Base-by-base conservation (phyloP, 2,113 vertebrate species). In the Pycnonotus jocosus region DNA sequence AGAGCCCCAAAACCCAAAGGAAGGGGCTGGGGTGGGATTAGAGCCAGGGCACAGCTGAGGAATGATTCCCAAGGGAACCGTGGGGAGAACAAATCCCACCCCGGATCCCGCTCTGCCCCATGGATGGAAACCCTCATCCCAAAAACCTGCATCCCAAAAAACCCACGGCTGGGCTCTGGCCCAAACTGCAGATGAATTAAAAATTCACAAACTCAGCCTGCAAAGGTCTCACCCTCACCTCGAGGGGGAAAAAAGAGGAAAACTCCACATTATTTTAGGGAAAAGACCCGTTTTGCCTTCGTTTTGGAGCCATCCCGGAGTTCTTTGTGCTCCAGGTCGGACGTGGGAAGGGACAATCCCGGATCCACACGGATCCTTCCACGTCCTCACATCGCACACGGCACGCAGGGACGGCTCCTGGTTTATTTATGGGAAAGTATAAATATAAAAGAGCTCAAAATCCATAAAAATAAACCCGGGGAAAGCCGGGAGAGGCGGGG, bases 71-170 rank as follows among this genome's bases (percentile, higher is more conserved):
- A 22, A 42, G 35, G 53, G 47, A 57, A 9, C 1, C 0, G 0
- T 1, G 22, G 18, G 57, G 50, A n/a, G 42, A 60, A 37, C 2
- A 51, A 15, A 80, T 80, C 42, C 1, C 0, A 16, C 15, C 0
- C 0, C 0, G 2, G 13, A 28, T 65, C 69, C 54, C 2, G 0
- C 33, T 38, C 16, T 14, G 11, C 35, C 35, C 16, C 42, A 2
- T 0, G 35, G 60, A 24, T 48, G 82, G 42, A 35, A 66, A 35
- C 20, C 30, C 25, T 35, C 44, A 44, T 68, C 83, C 83, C 70
- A 40, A 17, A 74, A 65, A n/a, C 12, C 42, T 7, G 42, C 42
- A 65, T 54, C 65, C 70, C 50, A 6, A 78, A 74, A 81, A 8
- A 1, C 33, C 60, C 31, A 16, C 12, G 17, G 45, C 30, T 5